Evolutionary conservation across 2,888 invertebrate genomes (phyloP), one percentile per base, ranked within the genome.

Genomic region (Apamea epomidion): DNA sequence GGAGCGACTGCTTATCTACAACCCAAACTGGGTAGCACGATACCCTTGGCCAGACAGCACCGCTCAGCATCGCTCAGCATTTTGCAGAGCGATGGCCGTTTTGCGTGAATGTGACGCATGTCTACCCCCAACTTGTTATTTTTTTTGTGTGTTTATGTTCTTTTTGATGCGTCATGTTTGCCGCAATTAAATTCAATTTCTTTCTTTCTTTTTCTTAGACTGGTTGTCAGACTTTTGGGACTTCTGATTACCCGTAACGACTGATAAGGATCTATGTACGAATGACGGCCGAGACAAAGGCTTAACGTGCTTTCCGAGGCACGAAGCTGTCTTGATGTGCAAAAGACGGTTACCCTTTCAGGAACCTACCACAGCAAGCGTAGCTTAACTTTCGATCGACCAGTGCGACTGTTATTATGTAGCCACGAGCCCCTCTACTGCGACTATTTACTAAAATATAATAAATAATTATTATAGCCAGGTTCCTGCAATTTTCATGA

Each of bases 381-480:
- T 7, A 48, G 21, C 29, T 21, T 48, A 69, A 29, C 48, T 14
- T 48, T 29, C 3, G 7, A 48, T 69, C 21, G 3, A 29, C 18
- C 42, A 1, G 6, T 3, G 29, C 5, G 0, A 21, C 29, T 48
- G 12, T 21, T 6, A 18, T 51, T 29, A 32, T 32, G 14, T 0
- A 14, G 21, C 51, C 14, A 48, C 1, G 29, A 48, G 29, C 29
- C 12, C n/a, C 45, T 21, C 12, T 48, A 70, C 1, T 21, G 14
- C n/a, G 45, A 65, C 60, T 74, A 76, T 86, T 48, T 80, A 76
- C 83, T 70, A 45, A 78, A 68, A 75, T 16, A 75, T 81, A 73
- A 81, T 84, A 81, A 76, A 74, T 87, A 64, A 71, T 77, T 65
- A 60, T 82, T 65, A 76, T 42, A 80, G 37, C 54, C 58, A 64